Base-by-base conservation (phyloP, 2,888 invertebrate species). In the Caenorhabditis virilis region DNA sequence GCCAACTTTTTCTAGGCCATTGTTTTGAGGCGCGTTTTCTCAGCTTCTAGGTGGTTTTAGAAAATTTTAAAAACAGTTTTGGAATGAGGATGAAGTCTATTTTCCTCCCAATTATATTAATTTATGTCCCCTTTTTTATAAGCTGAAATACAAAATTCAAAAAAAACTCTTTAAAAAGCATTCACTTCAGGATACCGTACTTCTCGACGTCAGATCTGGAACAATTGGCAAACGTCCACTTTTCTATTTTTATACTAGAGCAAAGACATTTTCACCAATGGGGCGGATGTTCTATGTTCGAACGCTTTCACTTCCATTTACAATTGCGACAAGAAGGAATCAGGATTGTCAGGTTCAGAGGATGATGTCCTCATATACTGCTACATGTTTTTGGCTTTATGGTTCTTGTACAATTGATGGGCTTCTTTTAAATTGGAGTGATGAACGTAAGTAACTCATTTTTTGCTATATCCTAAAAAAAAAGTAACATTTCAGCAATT, bases 301-400 rank as follows among this genome's bases (percentile, higher is more conserved):
- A 56, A 78, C 81, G 1, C 68, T 81, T 7, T 82, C 81, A 0
- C 65, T 82, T 36, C 82, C 82, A 4, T 78, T 82, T 43, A 78
- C 80, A 2, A 82, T 82, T 41, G 78, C 79, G 11, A 81, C 81
- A 2, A 50, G 81, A 27, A 45, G 80, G 23, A 82, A 82, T 67
- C 64, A 65, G 43, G 64, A 82, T 61, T 82, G 82, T 53, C 82
- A 82, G 68, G 81, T 82, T 36, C 82, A 82, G 52, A 58, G 82
- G 16, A 82, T 82, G 82, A 80, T 82, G 71, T 76, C 73, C 9
- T 80, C 80, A n/a, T 82, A 82, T 58, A 82, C 82, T 6, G 82
- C 81, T 20, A 82, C 82, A 11, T 79, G 79, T 48, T 82, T 82
- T 53, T 82, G 82, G 82, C 58, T 82, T 46, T 81, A 80, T 54